Base-by-base conservation (phyloP, 1,140 invertebrate genomes). In the Trichogramma pretiosum region DNA sequence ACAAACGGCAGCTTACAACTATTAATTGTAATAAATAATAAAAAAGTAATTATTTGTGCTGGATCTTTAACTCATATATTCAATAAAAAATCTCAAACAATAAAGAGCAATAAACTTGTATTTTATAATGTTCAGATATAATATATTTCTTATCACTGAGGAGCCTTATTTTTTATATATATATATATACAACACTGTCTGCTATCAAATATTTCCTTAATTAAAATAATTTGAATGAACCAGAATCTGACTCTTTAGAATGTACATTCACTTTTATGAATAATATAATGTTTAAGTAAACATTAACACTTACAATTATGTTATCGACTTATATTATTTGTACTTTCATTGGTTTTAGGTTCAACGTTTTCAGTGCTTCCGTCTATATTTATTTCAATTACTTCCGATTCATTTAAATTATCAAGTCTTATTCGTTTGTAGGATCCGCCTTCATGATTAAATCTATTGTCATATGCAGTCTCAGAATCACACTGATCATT, bases 1-100 rank as follows among this genome's bases (percentile, higher is more conserved):
- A 57, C 44, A 39, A 56, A 38, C 54, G 50, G 58, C 56, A 64
- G 57, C 60, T 64, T 62, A 56, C 52, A 63, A 56, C 56, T 40
- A 51, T 38, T 38, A 57, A 17, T 48, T 60, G 46, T 52, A 53
- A 50, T 55, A 22, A 48, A 52, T n/a, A n/a, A n/a, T n/a, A n/a
- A n/a, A n/a, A n/a, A 55, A 52, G 38, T 49, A 14, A 46, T 56
- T 57, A 50, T 53, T 21, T 43, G 13, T 41, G 19, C 19, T 38
- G 19, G 24, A 47, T 44, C 47, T 17, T 50, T 14, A 50, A 45
- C 39, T 38, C 46, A 54, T 54, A 54, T 48, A 48, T 43, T 39
- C 34, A 44, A 46, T 46, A 48, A 43, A 43, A 34, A 43, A 50
- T 40, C 51, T 47, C 35, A 47, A 50, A 42, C 28, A 56, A 56